Evolutionary conservation across 1,140 invertebrate genomes (phyloP).

Genomic region (Littorina saxatilis): DNA sequence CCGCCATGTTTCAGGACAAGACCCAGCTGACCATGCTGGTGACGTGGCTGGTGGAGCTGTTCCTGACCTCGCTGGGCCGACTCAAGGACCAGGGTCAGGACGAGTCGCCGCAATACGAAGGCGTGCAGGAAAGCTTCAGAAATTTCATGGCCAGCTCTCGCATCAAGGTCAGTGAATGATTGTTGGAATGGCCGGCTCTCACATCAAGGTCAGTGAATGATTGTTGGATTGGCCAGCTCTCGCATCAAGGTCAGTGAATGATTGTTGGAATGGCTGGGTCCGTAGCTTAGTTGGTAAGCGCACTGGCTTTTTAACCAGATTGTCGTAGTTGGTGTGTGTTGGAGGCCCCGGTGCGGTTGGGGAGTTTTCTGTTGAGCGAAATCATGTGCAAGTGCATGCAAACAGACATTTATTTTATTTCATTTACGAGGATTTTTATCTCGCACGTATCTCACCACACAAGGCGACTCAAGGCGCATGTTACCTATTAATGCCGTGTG

Average conservation of each 20-base stretch:
- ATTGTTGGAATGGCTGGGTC: constrained; percentile 57
- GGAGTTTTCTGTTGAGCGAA: too few relatives aligned
- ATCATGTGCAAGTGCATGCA: too few relatives aligned
- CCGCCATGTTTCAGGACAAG: constrained; percentile 73
- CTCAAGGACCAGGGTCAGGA: constrained; percentile 80
- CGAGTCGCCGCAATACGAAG: constrained; percentile 79
- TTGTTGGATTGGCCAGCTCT: constrained; percentile 54
- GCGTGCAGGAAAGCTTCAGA: constrained; percentile 87
- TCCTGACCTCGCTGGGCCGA: constrained; percentile 88
- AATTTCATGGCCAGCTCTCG: constrained; percentile 63
- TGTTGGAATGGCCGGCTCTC: constrained; percentile 56
- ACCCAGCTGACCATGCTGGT: constrained; percentile 93
- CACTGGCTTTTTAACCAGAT: too few relatives aligned
- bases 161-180: constrained; percentile 68
- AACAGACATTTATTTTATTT: too few relatives aligned
- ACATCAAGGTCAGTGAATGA: constrained; percentile 68
- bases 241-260: constrained; percentile 68
- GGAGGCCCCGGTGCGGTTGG: too few relatives aligned
- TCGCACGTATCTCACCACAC: too few relatives aligned
- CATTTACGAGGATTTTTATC: too few relatives aligned
- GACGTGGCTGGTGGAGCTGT: constrained; percentile 95
- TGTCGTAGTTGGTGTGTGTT: too few relatives aligned
- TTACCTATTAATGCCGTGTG: too few relatives aligned
- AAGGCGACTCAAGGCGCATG: too few relatives aligned
- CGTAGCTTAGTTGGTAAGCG: too few relatives aligned